Evolutionary conservation across 2,888 invertebrate species (phyloP).

Genomic region (Hyles lineata): DNA sequence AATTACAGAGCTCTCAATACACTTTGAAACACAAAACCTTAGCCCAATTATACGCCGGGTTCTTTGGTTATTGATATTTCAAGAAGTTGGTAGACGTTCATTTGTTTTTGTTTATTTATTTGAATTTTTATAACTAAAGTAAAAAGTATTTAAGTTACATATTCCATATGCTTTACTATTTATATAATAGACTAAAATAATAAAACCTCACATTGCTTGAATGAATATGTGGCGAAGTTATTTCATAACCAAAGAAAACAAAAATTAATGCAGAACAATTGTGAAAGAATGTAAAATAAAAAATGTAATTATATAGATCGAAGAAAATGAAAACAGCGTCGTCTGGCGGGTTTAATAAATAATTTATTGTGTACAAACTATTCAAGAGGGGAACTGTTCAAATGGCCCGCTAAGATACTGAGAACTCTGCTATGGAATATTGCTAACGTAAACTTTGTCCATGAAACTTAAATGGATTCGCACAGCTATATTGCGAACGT

Average conservation of each 20-base stretch:
- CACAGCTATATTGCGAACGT: slow-evolving; percentile 53
- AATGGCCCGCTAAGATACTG: slow-evolving; percentile 73
- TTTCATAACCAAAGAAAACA: too few relatives aligned
- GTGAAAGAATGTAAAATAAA: too few relatives aligned
- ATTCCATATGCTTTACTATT: too few relatives aligned
- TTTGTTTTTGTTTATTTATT: not conserved
- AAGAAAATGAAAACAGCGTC: not conserved
- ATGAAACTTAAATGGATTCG: slow-evolving; percentile 69
- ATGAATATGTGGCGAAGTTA: not conserved
- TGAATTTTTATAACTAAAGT: not conserved
- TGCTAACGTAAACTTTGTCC: slow-evolving; percentile 68
- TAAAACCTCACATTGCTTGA: not conserved
- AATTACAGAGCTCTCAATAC: slow-evolving; percentile 72
- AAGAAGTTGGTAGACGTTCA: not conserved
- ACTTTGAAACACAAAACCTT: slow-evolving; percentile 74
- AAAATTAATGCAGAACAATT: too few relatives aligned
- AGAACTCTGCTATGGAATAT: slow-evolving; percentile 71
- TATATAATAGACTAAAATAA: not conserved
- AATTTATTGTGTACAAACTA: slow-evolving; percentile 82
- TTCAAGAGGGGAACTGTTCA: slow-evolving; percentile 70
- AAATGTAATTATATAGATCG: not conserved
- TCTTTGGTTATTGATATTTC: slow-evolving; percentile 15
- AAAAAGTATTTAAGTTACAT: too few relatives aligned
- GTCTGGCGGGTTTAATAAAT: slow-evolving; percentile 75
- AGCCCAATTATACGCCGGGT: not conserved